These are phyloP conservation scores for Phytoseiulus persimilis DNA, from an alignment of 2,888 invertebrate genomes.

Conservation along the genomic window DNA sequence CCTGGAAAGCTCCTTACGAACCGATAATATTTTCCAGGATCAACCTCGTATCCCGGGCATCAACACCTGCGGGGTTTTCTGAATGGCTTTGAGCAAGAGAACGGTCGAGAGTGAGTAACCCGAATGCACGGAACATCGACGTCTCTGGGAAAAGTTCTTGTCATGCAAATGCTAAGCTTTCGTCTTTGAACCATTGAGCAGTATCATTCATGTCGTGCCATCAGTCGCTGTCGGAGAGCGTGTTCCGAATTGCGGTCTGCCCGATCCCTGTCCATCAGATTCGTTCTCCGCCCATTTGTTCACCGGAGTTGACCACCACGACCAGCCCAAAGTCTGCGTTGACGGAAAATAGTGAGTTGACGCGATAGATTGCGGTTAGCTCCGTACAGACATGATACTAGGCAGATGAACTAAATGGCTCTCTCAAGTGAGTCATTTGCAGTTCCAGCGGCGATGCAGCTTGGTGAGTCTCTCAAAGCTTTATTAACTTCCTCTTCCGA, in stretches of 20 bases:
- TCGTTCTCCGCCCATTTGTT: slow-evolving; percentile 53
- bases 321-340: slow-evolving; percentile 55
- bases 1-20: no score
- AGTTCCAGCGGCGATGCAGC: background rate
- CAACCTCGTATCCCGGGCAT: background rate
- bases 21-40: background rate
- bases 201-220: slow-evolving; percentile 35
- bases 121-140: background rate
- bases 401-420: no score
- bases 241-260: slow-evolving; percentile 53
- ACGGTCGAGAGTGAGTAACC: background rate
- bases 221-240: slow-evolving; percentile 46
- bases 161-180: background rate
- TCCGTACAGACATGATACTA: no score
- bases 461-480: background rate
- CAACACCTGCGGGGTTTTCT: slow-evolving; percentile 25
- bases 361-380: background rate
- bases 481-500: background rate
- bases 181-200: background rate
- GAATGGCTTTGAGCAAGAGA: slow-evolving; percentile 29
- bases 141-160: background rate
- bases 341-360: slow-evolving; percentile 53
- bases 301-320: slow-evolving; percentile 54
- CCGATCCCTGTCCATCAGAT: slow-evolving; percentile 49
- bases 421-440: no score